Evolutionary conservation across 2,113 vertebrate species (phyloP).

Genomic region (Holacanthus passer): DNA sequence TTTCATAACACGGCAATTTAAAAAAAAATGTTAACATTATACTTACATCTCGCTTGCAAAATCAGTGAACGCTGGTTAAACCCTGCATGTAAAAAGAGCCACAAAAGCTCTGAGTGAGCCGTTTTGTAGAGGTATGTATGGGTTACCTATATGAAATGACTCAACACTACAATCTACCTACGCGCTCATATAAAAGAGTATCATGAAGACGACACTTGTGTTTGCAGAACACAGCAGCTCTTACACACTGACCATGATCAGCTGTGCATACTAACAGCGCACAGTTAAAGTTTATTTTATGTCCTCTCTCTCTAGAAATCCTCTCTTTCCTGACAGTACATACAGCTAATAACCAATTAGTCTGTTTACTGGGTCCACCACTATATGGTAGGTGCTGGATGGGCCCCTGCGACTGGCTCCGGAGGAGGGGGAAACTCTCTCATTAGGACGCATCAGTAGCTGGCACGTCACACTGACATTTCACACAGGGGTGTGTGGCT

Average conservation of each 20-base stretch:
- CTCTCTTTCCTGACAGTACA: conserved; percentile 59
- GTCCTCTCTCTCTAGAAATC: conserved; percentile 21
- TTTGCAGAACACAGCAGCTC: conserved; percentile 26
- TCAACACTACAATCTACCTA: neutral
- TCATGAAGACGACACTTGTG: neutral
- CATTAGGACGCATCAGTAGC: conserved; percentile 80
- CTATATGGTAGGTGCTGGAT: conserved; percentile 41
- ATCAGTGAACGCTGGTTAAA: no score
- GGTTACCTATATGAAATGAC: neutral
- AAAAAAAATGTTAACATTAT: no score
- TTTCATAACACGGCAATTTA: no score
- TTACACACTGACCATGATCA: neutral
- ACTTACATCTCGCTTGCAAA: no score
- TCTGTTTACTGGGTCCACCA: conserved; percentile 47
- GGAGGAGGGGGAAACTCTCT: conserved; percentile 51
- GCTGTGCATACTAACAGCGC: conserved; percentile 8
- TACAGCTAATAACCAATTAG: conserved; percentile 74
- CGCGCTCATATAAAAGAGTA: neutral
- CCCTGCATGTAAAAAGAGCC: no score
- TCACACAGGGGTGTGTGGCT: conserved; percentile 53
- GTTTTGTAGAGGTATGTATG: neutral
- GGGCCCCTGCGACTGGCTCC: conserved; percentile 28
- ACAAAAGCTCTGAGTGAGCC: neutral
- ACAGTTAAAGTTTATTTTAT: conserved; percentile 19
- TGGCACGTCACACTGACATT: conserved; percentile 76